Conservation (phyloP, 2,797 vertebrate genomes). For the Cyclopterus lumpus region DNA sequence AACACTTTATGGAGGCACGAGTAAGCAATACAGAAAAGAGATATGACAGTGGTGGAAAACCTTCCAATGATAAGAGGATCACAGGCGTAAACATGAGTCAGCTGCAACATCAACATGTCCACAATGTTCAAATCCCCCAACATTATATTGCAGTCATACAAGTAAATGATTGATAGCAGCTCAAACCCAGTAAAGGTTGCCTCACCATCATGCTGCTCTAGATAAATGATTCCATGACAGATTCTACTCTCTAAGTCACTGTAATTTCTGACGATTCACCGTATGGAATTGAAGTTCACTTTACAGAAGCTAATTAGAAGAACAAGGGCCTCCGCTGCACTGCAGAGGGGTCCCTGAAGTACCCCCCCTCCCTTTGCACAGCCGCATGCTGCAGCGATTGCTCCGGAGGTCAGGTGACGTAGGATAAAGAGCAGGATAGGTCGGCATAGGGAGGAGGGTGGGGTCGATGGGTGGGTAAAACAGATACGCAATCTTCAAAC, state of each 20-base stretch:
- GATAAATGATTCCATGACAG: background rate
- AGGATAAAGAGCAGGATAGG: background rate
- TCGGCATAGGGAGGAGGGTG: background rate
- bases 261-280: background rate
- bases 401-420: background rate
- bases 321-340: conserved; percentile 18
- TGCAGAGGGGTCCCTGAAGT: background rate
- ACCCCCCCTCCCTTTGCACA: background rate
- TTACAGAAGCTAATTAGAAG: conserved; percentile 32
- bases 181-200: background rate
- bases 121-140: background rate
- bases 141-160: background rate
- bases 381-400: background rate
- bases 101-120: background rate
- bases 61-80: background rate
- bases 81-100: conserved; percentile 10
- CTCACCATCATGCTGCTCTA: background rate
- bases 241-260: background rate
- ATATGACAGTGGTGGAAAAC: conserved; percentile 16
- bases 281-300: conserved; percentile 7
- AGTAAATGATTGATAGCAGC: background rate
- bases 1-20: background rate
- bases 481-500: too few relatives aligned
- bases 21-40: background rate
- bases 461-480: too few relatives aligned